A percentile compares a stretch with the other conserved stretches of the same genome.
phyloP scores from a whole-genome alignment of 2,888 invertebrate genomes.

The Suillia variegata region DNA sequence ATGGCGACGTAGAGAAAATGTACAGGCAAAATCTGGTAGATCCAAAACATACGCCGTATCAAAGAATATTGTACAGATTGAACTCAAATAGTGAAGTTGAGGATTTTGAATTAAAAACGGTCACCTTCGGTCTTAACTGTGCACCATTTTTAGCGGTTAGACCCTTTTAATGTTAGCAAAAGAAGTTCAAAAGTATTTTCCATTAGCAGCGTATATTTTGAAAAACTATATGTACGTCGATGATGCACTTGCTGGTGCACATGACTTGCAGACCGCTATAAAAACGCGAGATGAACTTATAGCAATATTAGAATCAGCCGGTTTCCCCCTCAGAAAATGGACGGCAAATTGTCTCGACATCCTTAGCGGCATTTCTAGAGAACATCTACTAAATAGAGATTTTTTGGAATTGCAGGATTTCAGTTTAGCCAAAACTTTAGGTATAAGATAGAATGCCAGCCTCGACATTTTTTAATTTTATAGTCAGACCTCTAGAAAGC shows the following conservation, averaged over 20 bases:
- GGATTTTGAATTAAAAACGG: no score
- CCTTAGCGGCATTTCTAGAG: not conserved
- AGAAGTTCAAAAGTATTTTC: slow-evolving; percentile 17
- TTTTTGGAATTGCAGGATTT: not conserved
- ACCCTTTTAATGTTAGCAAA: slow-evolving; percentile 22
- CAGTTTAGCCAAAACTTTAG: slow-evolving; percentile 16
- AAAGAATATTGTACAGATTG: no score
- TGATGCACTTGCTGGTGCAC: no score
- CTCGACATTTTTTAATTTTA: slow-evolving; percentile 17
- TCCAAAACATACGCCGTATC: no score
- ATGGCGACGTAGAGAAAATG: no score
- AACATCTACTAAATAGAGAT: not conserved
- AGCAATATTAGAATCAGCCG: slow-evolving; percentile 12
- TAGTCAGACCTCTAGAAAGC: not conserved
- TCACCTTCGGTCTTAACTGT: no score
- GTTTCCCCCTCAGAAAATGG: slow-evolving; percentile 27
- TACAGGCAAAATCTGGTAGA: no score
- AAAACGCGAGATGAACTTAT: slow-evolving; percentile 21
- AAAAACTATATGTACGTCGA: not conserved
- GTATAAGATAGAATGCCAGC: slow-evolving; percentile 19
- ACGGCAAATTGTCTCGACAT: slow-evolving; percentile 12
- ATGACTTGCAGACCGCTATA: slow-evolving; percentile 7
- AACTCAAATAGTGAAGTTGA: no score
- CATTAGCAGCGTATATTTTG: no score
- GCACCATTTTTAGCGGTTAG: no score